Evolutionary conservation across 1,140 invertebrate genomes (phyloP), one percentile per base, ranked within the genome.

Genomic region (Saccostrea glomerata): DNA sequence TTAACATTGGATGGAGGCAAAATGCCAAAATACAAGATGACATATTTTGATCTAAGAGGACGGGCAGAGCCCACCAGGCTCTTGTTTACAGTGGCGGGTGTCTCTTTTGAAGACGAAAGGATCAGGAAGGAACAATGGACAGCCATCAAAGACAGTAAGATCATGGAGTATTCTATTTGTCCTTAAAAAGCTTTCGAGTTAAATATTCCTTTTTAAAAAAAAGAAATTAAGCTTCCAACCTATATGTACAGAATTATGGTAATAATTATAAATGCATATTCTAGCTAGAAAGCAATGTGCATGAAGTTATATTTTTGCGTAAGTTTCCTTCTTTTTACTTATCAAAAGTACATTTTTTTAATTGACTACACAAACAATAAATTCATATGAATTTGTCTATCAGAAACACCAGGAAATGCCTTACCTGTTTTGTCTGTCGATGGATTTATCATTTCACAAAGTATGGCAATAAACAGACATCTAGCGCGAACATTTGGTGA

Each of bases 1-100:
- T 17, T 20, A 63, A n/a, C n/a, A 63, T 30, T 77, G 25, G 25
- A 12, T 17, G 30, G 30, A 77, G 25, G 70, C 82, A 88, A 55
- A 47, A 90, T 90, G 89, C 70, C 89, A 20, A 77, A 88, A 55
- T 93, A 92, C 84, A 93, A 92, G 60, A 89, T 94, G 82, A 89
- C 89, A 58, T 94, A 94, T 85, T 94, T 94, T 84, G 90, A 92
- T 36, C 47, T 85, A 0, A 86, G 89, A 63, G 93, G 91, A 7
- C 66, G 92, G 23, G 93, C 89, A 2, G 93, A 94, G 87, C 82
- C 92, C 5, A 90, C 87, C 15, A 88, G 93, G 5, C 56, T 94
- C 15, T 40, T 93, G 47, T 92, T 93, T 84, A 85, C 84, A 13
- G 90, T 82, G 7, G 92, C 89, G 20, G 90, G 88, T 9, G 85